Base-by-base conservation (phyloP, 2,888 invertebrate species). In the Oscheius sp. region DNA sequence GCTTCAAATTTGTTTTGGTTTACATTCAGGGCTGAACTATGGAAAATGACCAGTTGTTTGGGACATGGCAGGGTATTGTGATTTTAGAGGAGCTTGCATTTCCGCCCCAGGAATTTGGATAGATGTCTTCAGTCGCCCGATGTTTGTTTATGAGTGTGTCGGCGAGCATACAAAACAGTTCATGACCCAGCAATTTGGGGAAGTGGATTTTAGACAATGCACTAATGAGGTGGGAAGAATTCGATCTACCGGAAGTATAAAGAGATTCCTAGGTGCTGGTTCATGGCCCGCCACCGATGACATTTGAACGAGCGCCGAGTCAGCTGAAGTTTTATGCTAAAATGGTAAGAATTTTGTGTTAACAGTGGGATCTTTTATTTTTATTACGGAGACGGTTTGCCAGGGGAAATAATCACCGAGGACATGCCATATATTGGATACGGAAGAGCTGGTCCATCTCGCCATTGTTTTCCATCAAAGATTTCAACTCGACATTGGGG, bases 101-200 rank as follows among this genome's bases (percentile, higher is more conserved):
- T 81, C 61, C 78, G 79, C 35, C 83, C 83, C 12, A n/a, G 83
- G 81, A 7, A 77, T 80, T 1, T 83, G 83, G 83, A 72, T 83
- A 1, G 80, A 81, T 41, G 78, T 79, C 16, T 81, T 79, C 63
- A 76, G 74, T 49, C 75, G 81, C 9, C 73, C 76, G 23, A 81
- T 79, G 79, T 79, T 78, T 72, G 74, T 81, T 13, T 79, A 68
- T 25, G 81, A 79, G 35, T 81, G 81, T 52, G 73, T 77, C 25
- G 79, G 77, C 29, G 78, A 77, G 16, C 78, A 77, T 23, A 81
- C 81, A 1, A 76, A 74, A 59, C 63, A 72, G 27, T 83, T 79
- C 49, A 78, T 81, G 46, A 63, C 76, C 45, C 82, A 83, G 63
- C 82, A 83, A 29, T 80, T 72, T 55, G 82, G 82, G 23, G 80